phyloP scores from a whole-genome alignment of 2,797 vertebrate genomes.

The Hydrocynus forskahlii region DNA sequence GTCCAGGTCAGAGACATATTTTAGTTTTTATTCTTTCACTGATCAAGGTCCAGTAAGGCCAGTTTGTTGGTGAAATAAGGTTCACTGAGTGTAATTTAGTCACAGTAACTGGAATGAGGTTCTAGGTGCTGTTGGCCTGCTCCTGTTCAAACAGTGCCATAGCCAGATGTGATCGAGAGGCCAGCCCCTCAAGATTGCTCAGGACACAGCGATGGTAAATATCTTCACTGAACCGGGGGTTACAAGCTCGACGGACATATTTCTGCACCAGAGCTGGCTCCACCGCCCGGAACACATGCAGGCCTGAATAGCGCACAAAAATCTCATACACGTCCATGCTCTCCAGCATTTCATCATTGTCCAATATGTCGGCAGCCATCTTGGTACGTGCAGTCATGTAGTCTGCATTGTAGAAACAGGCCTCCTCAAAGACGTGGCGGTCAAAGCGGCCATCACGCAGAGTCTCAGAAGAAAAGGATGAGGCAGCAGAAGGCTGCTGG shows the following conservation, averaged over 20 bases:
- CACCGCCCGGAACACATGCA: conserved; percentile 95
- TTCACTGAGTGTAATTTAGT: conserved; percentile 18
- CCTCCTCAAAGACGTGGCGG: conserved; percentile 90
- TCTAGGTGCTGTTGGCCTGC: conserved; percentile 94
- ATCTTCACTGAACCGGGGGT: conserved; percentile 91
- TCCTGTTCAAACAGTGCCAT: conserved; percentile 95
- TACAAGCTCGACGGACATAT: conserved; percentile 86
- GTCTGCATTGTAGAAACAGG: conserved; percentile 98
- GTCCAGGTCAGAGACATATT: conserved; percentile 12
- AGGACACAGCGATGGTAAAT: conserved; percentile 95
- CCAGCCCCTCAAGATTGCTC: conserved; percentile 92
- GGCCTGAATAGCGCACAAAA: conserved; percentile 91
- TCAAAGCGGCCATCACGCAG: conserved; percentile 90
- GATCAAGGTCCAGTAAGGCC: conserved; percentile 35
- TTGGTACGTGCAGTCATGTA: conserved; percentile 92
- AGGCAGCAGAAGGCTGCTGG: conserved; percentile 82
- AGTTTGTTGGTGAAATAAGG: conserved; percentile 28
- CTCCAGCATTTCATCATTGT: conserved; percentile 92
- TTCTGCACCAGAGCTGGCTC: conserved; percentile 95
- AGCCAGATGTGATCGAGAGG: conserved; percentile 90
- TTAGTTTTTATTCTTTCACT: conserved; percentile 28
- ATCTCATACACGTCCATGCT: conserved; percentile 94
- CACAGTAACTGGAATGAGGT: not conserved
- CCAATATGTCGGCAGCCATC: conserved; percentile 88
- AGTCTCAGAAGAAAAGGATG: conserved; percentile 80